Evolutionary conservation across 2,797 vertebrate species (phyloP), one percentile per base, ranked within the genome.

Genomic region (Graptemys geographica): DNA sequence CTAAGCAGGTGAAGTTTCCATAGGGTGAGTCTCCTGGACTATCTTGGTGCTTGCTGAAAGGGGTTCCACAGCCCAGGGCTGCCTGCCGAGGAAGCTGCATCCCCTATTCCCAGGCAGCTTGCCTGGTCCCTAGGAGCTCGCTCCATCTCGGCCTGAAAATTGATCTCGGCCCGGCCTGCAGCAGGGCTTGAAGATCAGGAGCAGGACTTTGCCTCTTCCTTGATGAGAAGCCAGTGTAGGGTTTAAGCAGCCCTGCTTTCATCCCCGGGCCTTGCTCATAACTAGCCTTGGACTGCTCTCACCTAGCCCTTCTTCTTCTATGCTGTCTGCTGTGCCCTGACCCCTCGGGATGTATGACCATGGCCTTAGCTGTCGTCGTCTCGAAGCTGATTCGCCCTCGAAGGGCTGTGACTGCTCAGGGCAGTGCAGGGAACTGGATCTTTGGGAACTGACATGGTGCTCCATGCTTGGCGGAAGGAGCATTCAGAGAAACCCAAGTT

Each of bases 391-490:
- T 57, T 57, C 2, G 44, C n/a, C 57, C 11, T 62, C 15, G 72
- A 37, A 80, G 28, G 47, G 59, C 37, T 65, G 5, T n/a, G 13
- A 55, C 76, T 79, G 41, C 57, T 87, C 6, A 59, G 51, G 74
- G 89, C 8, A 1, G 6, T 53, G 65, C 79, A 74, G 62, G 65
- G 56, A 44, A 31, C 47, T 37, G 79, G 28, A 88, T 62, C 79
- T 87, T 84, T 0, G 0, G 31, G 65, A 78, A n/a, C 78, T 81
- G 0, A 0, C 15, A 1, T 79, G 84, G 3, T 0, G 1, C 65
- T 81, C 52, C 53, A 15, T 53, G 65, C 85, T 23, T 37, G 44
- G 72, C 23, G 23, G 72, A 44, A 76, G 72, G 11, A 76, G 41
- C 72, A 13, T 12, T 76, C 41, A 25, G 11, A 69, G 33, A 41